Conservation (phyloP, 2,797 vertebrate species). For the Calcarius lapponicus region DNA sequence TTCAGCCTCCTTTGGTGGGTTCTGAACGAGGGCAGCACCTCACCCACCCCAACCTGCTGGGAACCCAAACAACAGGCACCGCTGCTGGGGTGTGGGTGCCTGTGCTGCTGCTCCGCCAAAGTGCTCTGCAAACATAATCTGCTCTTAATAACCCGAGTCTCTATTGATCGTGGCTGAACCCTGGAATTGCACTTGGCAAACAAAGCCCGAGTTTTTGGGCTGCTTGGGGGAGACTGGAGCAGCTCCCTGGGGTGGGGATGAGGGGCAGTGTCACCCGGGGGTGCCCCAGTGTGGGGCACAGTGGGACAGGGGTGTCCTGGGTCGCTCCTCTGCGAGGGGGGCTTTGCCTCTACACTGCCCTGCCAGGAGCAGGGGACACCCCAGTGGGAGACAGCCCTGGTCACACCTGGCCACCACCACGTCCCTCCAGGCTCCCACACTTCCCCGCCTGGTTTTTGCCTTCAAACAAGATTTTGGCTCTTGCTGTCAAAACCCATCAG, state of each 20-base stretch:
- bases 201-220: background rate
- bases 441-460: background rate
- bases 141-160: background rate
- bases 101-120: background rate
- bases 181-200: background rate
- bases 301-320: background rate
- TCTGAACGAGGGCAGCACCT: background rate
- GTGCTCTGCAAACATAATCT: constrained; percentile 6
- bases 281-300: background rate
- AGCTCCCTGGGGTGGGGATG: background rate
- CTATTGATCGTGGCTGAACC: background rate
- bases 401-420: background rate
- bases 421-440: background rate
- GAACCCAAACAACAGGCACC: background rate
- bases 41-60: fast-evolving
- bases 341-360: fast-evolving
- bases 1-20: background rate
- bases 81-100: background rate
- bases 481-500: background rate
- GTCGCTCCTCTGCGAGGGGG: background rate
- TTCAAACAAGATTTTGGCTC: background rate
- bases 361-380: background rate
- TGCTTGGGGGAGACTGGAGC: background rate
- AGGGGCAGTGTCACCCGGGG: background rate
- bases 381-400: fast-evolving